Percentiles rank a stretch among this genome's conserved stretches.
Conservation (phyloP, 2,113 vertebrate species). For the Antennarius striatus region DNA sequence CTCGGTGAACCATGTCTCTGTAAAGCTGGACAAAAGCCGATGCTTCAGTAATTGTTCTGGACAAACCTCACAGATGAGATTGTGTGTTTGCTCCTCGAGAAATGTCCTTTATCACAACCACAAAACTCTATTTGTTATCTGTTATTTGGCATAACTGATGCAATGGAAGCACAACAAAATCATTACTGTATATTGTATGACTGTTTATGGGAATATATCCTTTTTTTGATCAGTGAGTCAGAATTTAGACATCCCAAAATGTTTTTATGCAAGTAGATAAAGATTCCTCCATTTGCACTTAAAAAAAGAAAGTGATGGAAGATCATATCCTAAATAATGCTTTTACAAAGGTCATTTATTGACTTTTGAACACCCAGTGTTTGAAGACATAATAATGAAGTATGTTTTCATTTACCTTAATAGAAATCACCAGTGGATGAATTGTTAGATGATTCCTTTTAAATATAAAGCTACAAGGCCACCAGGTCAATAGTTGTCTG, state of each 20-base stretch:
- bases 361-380: no score
- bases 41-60: neutral
- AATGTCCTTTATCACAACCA: neutral
- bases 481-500: neutral
- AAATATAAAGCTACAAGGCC: neutral
- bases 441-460: neutral
- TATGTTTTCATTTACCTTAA: no score
- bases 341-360: no score
- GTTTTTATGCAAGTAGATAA: neutral
- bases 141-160: no score
- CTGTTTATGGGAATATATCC: neutral
- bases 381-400: neutral
- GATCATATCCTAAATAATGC: no score
- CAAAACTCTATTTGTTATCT: no score
- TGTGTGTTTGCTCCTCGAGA: neutral
- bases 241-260: neutral
- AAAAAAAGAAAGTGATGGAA: no score
- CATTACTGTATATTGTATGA: neutral
- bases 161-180: neutral
- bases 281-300: no score
- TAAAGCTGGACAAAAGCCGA: neutral
- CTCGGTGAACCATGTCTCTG: neutral
- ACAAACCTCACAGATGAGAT: neutral
- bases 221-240: constrained; percentile 27
- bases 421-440: no score